These are phyloP conservation scores for Chrysogorgia sp. DNA, from an alignment of 92 coral and sea anemone genomes.

Conservation along the genomic window DNA sequence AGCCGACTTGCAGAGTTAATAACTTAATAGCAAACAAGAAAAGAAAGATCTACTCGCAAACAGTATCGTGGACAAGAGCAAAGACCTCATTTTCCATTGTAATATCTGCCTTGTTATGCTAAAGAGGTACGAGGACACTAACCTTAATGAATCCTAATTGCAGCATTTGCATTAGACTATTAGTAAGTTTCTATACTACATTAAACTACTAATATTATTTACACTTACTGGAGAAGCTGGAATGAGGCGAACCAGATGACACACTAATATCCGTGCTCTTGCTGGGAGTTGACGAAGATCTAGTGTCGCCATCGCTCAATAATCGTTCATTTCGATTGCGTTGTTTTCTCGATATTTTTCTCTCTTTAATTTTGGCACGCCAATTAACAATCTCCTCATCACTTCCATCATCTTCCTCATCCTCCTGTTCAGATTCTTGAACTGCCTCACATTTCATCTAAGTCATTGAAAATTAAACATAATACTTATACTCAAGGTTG, in stretches of 20 bases:
- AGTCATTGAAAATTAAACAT: not conserved
- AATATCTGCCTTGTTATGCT: too few relatives aligned
- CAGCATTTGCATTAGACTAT: too few relatives aligned
- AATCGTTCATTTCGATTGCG: slow-evolving; percentile 58
- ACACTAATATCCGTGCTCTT: slow-evolving; percentile 37
- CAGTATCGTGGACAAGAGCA: too few relatives aligned
- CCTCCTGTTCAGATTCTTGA: slow-evolving; percentile 76
- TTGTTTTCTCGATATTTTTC: slow-evolving; percentile 75
- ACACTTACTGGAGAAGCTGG: slow-evolving; percentile 32
- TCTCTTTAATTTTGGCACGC: slow-evolving; percentile 76
- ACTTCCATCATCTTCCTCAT: slow-evolving; percentile 71
- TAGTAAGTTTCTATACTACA: too few relatives aligned
- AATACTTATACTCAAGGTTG: not conserved
- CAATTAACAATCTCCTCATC: slow-evolving; percentile 87
- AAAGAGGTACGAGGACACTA: too few relatives aligned
- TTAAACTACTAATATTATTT: too few relatives aligned
- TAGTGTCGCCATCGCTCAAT: slow-evolving; percentile 73
- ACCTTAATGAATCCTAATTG: too few relatives aligned
- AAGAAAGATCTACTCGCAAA: too few relatives aligned
- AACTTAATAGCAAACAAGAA: too few relatives aligned
- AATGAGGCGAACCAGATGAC: slow-evolving; percentile 32
- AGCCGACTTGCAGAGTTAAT: too few relatives aligned
- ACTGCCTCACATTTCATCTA: slow-evolving; percentile 93
- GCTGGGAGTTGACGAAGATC: slow-evolving; percentile 46
- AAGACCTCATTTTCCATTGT: too few relatives aligned